phyloP scores from a whole-genome alignment of 1,140 invertebrate species.

The Megalopta genalis region DNA sequence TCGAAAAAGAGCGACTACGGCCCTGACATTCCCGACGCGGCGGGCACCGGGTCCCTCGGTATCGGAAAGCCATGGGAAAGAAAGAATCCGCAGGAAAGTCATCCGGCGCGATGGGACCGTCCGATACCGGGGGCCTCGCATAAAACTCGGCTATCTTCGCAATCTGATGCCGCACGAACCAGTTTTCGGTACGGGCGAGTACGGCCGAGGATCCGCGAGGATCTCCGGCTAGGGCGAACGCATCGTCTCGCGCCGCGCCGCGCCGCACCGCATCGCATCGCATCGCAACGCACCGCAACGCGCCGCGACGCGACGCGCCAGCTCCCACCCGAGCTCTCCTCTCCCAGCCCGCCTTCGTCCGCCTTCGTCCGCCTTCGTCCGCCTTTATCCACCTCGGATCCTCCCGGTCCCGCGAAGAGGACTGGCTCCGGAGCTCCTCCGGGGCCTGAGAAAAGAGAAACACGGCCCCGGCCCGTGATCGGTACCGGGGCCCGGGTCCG shows the following conservation, averaged over 20 bases:
- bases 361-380: no score
- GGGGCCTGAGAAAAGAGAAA: slow-evolving; percentile 27
- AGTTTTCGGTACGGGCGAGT: slow-evolving; percentile 74
- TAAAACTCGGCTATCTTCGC: slow-evolving; percentile 78
- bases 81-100: slow-evolving; percentile 78
- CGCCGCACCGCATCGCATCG: no score
- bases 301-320: background rate
- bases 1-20: slow-evolving; percentile 5
- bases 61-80: slow-evolving; percentile 76
- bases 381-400: background rate
- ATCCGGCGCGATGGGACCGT: slow-evolving; percentile 74
- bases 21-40: slow-evolving; percentile 41
- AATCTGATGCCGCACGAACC: slow-evolving; percentile 78
- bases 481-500: slow-evolving; percentile 21
- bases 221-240: slow-evolving; percentile 11
- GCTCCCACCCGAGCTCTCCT: background rate
- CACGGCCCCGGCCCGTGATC: slow-evolving; percentile 46
- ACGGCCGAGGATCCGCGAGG: slow-evolving; percentile 55
- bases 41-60: slow-evolving; percentile 32
- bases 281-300: no score
- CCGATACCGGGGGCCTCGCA: slow-evolving; percentile 71
- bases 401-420: background rate
- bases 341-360: background rate
- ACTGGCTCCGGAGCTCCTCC: no score
- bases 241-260: background rate